These are phyloP conservation scores for Drosophila siamana DNA, from an alignment of 2,888 invertebrate genomes.

Conservation along the genomic window DNA sequence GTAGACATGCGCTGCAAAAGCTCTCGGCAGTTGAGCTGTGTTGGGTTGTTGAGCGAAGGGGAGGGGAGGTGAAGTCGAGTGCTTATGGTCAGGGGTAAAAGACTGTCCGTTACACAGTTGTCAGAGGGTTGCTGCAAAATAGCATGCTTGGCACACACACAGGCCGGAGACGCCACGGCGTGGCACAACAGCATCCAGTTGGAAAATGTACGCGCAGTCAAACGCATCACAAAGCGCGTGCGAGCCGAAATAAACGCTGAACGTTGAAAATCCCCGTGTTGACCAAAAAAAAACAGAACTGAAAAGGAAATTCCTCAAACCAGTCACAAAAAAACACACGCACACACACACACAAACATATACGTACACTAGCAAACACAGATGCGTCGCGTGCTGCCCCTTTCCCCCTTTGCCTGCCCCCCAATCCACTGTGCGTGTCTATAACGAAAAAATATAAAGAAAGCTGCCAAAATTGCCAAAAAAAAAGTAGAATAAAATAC, in stretches of 20 bases:
- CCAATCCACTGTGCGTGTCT: constrained; percentile 62
- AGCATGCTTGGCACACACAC: constrained; percentile 21
- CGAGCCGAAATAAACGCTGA: constrained; percentile 26
- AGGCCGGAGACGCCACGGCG: constrained; percentile 44
- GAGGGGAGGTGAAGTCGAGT: neutral
- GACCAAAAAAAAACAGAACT: constrained; percentile 47
- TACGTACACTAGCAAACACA: constrained; percentile 11
- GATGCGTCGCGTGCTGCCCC: constrained; percentile 69
- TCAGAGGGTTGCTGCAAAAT: constrained; percentile 59
- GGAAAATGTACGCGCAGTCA: constrained; percentile 81
- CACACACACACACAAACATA: constrained; percentile 23
- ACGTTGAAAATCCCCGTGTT: constrained; percentile 57
- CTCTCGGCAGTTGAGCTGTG: neutral
- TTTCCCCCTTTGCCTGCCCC: constrained; percentile 28
- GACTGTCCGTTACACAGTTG: constrained; percentile 22
- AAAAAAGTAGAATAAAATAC: constrained; percentile 24
- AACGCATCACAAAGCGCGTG: constrained; percentile 77
- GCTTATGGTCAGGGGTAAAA: constrained; percentile 4
- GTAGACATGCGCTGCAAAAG: constrained; percentile 60
- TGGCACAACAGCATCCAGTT: constrained; percentile 83
- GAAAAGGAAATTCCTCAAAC: constrained; percentile 18
- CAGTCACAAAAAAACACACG: neutral
- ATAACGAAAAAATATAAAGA: constrained; percentile 51
- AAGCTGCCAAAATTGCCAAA: constrained; percentile 48
- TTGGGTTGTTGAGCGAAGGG: neutral